Evolutionary conservation across 2,113 vertebrate species (phyloP).

Genomic region (Illadopsis cleaveri): DNA sequence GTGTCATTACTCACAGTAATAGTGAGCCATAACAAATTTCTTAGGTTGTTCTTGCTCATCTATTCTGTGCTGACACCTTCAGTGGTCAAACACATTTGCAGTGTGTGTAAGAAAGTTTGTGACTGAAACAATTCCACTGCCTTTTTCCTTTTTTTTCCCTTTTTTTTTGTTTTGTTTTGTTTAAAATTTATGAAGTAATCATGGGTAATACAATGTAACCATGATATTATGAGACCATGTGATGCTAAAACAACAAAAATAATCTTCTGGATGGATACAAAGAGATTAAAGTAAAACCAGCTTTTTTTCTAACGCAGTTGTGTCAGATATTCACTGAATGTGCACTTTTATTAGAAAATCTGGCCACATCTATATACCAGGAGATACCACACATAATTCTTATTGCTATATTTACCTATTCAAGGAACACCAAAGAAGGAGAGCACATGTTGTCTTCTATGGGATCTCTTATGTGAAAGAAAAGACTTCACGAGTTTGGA

Average conservation of each 20-base stretch:
- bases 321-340: not conserved
- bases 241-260: not conserved
- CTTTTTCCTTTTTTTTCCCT: not conserved
- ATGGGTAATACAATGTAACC: not conserved
- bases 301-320: fast-evolving
- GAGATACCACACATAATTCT: not conserved
- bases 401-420: not conserved
- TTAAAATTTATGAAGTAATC: not conserved
- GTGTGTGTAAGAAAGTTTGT: not conserved
- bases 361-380: not conserved
- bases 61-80: not conserved
- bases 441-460: not conserved
- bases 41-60: not conserved
- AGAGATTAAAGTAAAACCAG: not conserved
- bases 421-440: not conserved
- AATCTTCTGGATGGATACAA: not conserved
- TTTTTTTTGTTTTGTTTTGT: not conserved
- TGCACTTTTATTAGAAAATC: not conserved
- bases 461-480: not conserved
- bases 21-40: not conserved
- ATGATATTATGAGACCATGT: not conserved
- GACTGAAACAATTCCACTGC: not conserved
- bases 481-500: not conserved
- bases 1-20: not conserved
- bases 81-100: not conserved